Evolutionary conservation across 2,797 vertebrate genomes (phyloP).

Genomic region (Hemibagrus guttatus): DNA sequence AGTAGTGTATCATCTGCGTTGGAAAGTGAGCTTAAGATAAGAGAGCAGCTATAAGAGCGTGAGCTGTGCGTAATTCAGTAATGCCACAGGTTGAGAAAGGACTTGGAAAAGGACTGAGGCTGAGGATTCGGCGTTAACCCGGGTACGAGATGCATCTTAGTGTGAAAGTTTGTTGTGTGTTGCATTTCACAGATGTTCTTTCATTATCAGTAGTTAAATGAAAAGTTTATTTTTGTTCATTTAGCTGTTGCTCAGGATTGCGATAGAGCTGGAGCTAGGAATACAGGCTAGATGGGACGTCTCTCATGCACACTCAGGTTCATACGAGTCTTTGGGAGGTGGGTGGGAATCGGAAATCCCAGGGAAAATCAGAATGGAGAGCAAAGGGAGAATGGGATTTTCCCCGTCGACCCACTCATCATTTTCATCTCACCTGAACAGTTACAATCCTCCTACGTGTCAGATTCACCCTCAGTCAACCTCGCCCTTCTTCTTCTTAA

Average conservation of each 20-base stretch:
- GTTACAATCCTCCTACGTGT: not conserved
- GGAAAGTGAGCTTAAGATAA: constrained; percentile 55
- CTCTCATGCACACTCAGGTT: too few relatives aligned
- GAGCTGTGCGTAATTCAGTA: constrained; percentile 68
- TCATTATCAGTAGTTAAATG: not conserved
- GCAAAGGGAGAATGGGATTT: not conserved
- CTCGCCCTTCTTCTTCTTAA: not conserved
- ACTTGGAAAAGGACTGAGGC: constrained; percentile 1
- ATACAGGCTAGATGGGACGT: not conserved
- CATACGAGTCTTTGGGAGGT: not conserved
- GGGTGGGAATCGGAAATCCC: not conserved
- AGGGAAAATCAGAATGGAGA: not conserved
- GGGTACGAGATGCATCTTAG: not conserved
- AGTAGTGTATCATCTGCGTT: constrained; percentile 49
- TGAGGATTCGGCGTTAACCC: not conserved
- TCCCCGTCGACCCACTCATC: not conserved
- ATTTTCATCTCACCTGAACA: not conserved
- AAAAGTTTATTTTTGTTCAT: too few relatives aligned
- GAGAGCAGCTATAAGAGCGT: constrained; percentile 64
- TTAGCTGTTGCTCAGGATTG: not conserved
- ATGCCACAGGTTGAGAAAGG: constrained; percentile 52
- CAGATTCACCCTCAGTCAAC: too few relatives aligned
- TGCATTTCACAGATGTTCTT: not conserved
- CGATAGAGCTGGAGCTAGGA: not conserved
- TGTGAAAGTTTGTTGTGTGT: not conserved